Conservation (phyloP, 2,888 invertebrate genomes). For the Auanema freiburgensis region DNA sequence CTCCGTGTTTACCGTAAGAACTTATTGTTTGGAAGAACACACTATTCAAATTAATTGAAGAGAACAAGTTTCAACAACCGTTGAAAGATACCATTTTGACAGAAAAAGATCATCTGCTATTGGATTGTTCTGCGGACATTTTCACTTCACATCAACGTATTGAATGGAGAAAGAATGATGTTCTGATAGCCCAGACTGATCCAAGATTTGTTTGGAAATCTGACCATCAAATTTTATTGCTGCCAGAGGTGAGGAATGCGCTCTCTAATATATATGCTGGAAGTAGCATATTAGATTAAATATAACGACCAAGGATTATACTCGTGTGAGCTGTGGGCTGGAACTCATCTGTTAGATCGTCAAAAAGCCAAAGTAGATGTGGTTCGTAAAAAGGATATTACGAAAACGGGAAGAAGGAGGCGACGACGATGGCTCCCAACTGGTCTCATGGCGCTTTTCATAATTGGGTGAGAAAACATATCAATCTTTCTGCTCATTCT, state of each 20-base stretch:
- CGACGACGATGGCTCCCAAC: constrained; percentile 3
- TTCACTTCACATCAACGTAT: constrained; percentile 24
- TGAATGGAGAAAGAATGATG: constrained; percentile 20
- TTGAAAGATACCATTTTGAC: constrained; percentile 16
- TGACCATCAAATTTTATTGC: constrained; percentile 17
- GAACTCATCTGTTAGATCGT: constrained; percentile 25
- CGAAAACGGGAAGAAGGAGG: neutral
- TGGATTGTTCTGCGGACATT: constrained; percentile 36
- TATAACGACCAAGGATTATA: constrained; percentile 37
- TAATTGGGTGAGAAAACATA: too few species aligned
- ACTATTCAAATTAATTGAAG: constrained; percentile 11
- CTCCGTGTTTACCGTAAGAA: constrained; percentile 32
- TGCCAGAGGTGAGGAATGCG: constrained; percentile 12
- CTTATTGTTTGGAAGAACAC: neutral
- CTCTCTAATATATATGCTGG: neutral
- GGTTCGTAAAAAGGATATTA: constrained; percentile 10
- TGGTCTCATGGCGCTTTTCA: too few species aligned
- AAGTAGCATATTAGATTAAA: too few species aligned
- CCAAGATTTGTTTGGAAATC: constrained; percentile 8
- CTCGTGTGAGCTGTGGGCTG: constrained; percentile 45
- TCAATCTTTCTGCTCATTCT: too few species aligned
- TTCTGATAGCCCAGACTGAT: neutral
- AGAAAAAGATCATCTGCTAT: constrained; percentile 21
- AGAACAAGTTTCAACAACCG: constrained; percentile 19
- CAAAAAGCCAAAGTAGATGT: constrained; percentile 26